Percentiles rank a stretch among this genome's conserved stretches.
Conservation (phyloP, 2,113 vertebrate genomes). For the Sialia sialis region DNA sequence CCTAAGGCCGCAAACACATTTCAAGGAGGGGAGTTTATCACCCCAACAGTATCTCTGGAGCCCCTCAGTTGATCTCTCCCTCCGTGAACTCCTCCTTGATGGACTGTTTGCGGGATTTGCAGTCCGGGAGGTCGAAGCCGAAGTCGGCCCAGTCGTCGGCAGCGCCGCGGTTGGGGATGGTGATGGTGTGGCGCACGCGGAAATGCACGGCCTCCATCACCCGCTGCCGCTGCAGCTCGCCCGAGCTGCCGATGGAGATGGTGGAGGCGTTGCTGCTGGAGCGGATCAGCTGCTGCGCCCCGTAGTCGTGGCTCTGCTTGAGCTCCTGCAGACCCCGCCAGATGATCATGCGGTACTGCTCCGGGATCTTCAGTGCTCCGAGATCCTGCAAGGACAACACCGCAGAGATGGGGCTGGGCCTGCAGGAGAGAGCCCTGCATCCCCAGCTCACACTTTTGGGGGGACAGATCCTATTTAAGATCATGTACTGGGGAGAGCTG, state of each 20-base stretch:
- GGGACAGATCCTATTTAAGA: fast-evolving
- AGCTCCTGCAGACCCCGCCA: constrained; percentile 97
- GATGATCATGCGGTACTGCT: constrained; percentile 90
- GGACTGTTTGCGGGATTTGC: constrained; percentile 87
- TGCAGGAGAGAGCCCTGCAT: fast-evolving
- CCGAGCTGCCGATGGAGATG: constrained; percentile 81
- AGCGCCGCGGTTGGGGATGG: constrained; percentile 87
- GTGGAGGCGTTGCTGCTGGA: constrained; percentile 88
- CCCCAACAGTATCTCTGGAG: background rate
- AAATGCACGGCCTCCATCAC: constrained; percentile 99
- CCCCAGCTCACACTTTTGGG: too few species aligned
- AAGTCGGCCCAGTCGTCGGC: constrained; percentile 95
- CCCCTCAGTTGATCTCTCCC: constrained; percentile 82
- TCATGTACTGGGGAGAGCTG: too few species aligned
- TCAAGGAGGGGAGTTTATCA: fast-evolving
- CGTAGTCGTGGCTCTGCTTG: constrained; percentile 86
- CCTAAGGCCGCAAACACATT: background rate
- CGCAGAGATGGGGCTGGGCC: fast-evolving
- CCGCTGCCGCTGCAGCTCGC: constrained; percentile 92
- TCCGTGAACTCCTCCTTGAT: constrained; percentile 97
- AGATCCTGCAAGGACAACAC: constrained; percentile 79
- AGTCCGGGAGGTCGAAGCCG: constrained; percentile 98
- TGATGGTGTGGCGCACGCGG: constrained; percentile 97
- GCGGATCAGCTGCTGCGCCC: constrained; percentile 86
- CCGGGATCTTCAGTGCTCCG: constrained; percentile 92